Evolutionary conservation across 2,888 invertebrate species (phyloP).

Genomic region (Junonia oenone): DNA sequence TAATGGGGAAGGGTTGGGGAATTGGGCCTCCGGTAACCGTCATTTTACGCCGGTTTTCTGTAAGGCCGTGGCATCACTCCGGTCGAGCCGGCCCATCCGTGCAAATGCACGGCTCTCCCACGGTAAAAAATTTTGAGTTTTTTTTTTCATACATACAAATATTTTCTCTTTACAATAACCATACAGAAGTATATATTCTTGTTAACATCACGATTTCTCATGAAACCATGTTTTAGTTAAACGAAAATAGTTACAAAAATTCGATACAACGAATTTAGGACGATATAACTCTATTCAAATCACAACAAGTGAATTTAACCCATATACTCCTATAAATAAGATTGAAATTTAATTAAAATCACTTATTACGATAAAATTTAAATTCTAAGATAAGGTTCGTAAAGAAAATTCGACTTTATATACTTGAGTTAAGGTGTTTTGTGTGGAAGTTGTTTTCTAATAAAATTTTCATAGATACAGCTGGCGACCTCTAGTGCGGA

Average conservation of each 20-base stretch:
- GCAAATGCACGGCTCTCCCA: too few species aligned
- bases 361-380: background rate
- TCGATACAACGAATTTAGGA: background rate
- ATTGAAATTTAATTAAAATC: background rate
- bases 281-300: background rate
- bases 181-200: too few species aligned
- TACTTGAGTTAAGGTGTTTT: background rate
- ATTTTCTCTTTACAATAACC: too few species aligned
- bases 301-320: background rate
- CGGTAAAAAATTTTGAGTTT: too few species aligned
- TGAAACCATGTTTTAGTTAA: background rate
- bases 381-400: background rate
- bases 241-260: background rate
- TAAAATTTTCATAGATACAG: constrained; percentile 8
- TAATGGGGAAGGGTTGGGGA: too few species aligned
- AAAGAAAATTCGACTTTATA: background rate
- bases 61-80: too few species aligned
- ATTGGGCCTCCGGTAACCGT: too few species aligned
- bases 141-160: too few species aligned
- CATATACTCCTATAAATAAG: too few species aligned
- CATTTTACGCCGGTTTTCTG: too few species aligned
- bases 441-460: background rate
- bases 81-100: too few species aligned
- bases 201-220: too few species aligned
- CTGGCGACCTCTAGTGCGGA: constrained; percentile 10